Conservation (phyloP, 2,113 vertebrate genomes). For the Lasiurus cinereus region DNA sequence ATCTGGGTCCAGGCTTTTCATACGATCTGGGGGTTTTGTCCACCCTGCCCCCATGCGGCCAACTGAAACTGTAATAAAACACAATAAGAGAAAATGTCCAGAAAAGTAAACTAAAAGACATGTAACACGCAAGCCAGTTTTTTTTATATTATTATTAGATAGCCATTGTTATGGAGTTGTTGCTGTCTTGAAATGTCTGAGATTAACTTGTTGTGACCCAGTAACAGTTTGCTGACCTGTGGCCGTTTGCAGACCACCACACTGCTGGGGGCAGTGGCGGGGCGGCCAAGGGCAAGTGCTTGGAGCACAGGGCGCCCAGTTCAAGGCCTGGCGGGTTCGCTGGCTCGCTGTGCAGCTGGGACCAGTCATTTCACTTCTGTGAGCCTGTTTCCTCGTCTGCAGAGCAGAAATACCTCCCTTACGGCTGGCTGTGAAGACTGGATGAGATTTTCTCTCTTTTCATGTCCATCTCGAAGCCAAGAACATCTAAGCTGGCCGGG, state of each 20-base stretch:
- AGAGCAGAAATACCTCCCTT: background rate
- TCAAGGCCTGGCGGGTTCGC: background rate
- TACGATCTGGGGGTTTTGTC: background rate
- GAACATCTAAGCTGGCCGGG: background rate
- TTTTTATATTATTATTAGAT: background rate
- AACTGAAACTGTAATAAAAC: background rate
- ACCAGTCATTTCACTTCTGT: background rate
- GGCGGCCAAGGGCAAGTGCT: rapidly evolving
- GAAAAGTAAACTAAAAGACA: background rate
- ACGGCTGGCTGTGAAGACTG: background rate
- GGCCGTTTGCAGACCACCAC: background rate
- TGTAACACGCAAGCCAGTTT: background rate
- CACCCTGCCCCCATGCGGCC: no score
- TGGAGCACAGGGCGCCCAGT: background rate
- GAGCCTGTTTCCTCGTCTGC: background rate
- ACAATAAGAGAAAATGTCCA: background rate
- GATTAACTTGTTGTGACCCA: background rate
- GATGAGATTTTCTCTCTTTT: background rate
- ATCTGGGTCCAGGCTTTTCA: background rate
- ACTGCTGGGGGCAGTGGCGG: rapidly evolving
- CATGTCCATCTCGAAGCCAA: background rate
- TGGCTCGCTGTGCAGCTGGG: background rate
- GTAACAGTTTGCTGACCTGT: background rate
- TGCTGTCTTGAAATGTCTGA: background rate
- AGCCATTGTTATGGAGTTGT: background rate